These are phyloP conservation scores for Solenopsis invicta DNA, from an alignment of 1,140 invertebrate genomes.

Conservation along the genomic window DNA sequence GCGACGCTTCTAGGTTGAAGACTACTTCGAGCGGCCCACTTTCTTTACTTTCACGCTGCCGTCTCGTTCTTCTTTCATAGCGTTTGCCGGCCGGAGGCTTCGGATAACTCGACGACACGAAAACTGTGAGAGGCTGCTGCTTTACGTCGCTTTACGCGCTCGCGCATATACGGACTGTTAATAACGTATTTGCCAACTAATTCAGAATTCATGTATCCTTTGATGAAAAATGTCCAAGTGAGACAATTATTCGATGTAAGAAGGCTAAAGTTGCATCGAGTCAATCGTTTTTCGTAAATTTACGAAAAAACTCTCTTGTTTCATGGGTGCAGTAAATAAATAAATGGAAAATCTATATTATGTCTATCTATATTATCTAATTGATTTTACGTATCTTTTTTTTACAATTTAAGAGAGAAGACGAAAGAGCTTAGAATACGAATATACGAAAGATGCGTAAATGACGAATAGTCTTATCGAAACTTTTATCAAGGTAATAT, in stretches of 20 bases:
- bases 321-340: not conserved
- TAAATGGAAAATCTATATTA: not conserved
- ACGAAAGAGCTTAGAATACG: not conserved
- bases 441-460: not conserved
- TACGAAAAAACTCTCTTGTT: not conserved
- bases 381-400: not conserved
- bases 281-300: not conserved
- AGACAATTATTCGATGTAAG: not conserved
- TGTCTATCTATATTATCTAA: too few species aligned
- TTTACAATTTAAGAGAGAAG: not conserved
- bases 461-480: not conserved
- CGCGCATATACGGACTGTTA: not conserved
- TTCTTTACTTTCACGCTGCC: constrained; percentile 80
- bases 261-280: not conserved
- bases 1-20: constrained; percentile 70
- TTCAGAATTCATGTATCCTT: not conserved
- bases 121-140: constrained; percentile 32
- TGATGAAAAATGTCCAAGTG: not conserved
- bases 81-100: constrained; percentile 64
- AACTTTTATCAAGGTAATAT: not conserved
- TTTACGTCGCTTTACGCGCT: not conserved
- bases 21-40: constrained; percentile 78
- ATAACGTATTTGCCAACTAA: not conserved
- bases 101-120: constrained; percentile 64
- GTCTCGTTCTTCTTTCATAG: constrained; percentile 73